Conservation (phyloP, 2,113 vertebrate genomes). For the Chrysochloris asiatica region DNA sequence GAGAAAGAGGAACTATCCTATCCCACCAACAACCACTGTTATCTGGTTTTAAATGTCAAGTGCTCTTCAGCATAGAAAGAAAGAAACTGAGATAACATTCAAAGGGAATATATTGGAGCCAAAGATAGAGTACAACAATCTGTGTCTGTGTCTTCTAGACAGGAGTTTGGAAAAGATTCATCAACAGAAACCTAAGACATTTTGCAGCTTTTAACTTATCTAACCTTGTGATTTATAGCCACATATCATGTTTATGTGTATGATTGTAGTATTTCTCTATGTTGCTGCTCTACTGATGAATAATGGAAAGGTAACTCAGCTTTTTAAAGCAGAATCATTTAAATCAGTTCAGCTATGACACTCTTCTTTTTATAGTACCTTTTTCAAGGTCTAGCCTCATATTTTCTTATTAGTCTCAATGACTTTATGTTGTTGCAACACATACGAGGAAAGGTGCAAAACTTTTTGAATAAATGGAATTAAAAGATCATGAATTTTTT, state of each 20-base stretch:
- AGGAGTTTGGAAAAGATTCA: neutral
- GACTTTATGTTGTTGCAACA: constrained; percentile 47
- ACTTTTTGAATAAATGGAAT: too few species aligned
- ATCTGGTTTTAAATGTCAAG: constrained; percentile 82
- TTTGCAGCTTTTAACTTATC: constrained; percentile 38
- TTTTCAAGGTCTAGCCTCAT: constrained; percentile 12
- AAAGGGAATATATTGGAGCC: constrained; percentile 38
- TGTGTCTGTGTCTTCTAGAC: constrained; percentile 25
- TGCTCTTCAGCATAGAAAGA: constrained; percentile 60
- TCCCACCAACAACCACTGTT: constrained; percentile 64
- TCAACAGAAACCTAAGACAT: neutral
- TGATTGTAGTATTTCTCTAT: constrained; percentile 20
- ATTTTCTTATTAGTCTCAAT: constrained; percentile 29
- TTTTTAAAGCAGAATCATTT: constrained; percentile 22
- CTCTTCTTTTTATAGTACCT: neutral
- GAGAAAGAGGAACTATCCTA: constrained; percentile 68
- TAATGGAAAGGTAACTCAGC: constrained; percentile 34
- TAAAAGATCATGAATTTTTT: too few species aligned
- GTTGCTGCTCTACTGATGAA: constrained; percentile 12
- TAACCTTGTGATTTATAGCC: constrained; percentile 42
- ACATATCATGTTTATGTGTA: neutral
- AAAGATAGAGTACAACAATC: constrained; percentile 50
- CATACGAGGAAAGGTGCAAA: too few species aligned
- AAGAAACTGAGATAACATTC: constrained; percentile 79
- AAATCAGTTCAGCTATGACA: constrained; percentile 1